Base-by-base conservation (phyloP, 2,888 invertebrate species). In the Helobdella robusta region DNA sequence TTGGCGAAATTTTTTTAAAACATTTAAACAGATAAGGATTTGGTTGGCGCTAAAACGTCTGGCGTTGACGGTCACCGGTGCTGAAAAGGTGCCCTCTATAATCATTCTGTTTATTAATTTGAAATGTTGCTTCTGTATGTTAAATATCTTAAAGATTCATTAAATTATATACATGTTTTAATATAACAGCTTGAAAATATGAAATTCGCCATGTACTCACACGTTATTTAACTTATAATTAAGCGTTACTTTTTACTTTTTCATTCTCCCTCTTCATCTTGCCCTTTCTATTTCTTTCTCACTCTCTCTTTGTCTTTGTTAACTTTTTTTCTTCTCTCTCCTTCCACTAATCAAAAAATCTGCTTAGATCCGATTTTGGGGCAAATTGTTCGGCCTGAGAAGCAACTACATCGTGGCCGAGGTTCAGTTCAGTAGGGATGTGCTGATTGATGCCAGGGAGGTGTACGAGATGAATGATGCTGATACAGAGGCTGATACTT, bases 371-470 rank as follows among this genome's bases (percentile, higher is more conserved):
- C 36, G 89, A 72, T 91, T 92, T 79, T 92, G 91, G 86, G 92
- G 92, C 0, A 90, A 89, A 79, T 85, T 92, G 52, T 86, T 85
- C 74, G 91, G 92, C 0, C 83, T 85, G 0, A 84, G 85, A 64
- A 85, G 85, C 64, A 88, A 89, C 74, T 93, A 92, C 76, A 86
- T 87, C 70, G 82, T 92, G 0, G 84, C 88, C 0, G 92, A 92
- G 79, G 87, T 77, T 2, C 86, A 87, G 67, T 82, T n/a, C 23
- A 18, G 4, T 23, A 62, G 23, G 34, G 62, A 62, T 32, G 62
- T 32, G 30, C 48, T 50, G 48, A 18, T 48, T 32, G 50, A 50
- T 11, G 46, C 48, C 18, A 30, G 20, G 25, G 28, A 44, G n/a
- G 28, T 18, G 50, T n/a, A n/a, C n/a, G n/a, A n/a, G n/a, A 56